Evolutionary conservation across 1,140 invertebrate genomes (phyloP).

Genomic region (Branchinecta lynchi): DNA sequence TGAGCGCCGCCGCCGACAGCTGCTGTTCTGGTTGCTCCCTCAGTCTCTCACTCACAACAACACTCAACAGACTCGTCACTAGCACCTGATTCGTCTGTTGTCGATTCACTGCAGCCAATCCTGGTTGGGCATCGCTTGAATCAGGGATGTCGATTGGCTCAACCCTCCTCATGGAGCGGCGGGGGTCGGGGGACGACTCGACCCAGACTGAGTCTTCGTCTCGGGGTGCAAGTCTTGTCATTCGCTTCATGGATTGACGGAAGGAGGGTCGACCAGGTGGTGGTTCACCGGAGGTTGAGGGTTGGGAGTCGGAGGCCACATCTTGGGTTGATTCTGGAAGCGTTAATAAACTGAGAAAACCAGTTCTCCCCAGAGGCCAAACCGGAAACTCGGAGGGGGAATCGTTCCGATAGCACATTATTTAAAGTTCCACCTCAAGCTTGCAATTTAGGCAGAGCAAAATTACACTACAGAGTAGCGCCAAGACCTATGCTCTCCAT

Average conservation of each 20-base stretch:
- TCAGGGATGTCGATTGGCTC: background rate
- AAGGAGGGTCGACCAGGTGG: background rate
- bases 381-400: no score
- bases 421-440: no score
- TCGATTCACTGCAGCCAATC: background rate
- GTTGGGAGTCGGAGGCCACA: background rate
- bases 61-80: background rate
- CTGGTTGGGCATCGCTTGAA: background rate
- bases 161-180: background rate
- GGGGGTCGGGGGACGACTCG: background rate
- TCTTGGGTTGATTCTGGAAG: no score
- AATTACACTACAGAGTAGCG: no score
- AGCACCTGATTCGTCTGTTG: background rate
- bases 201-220: background rate
- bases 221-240: background rate
- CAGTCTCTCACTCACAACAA: constrained; percentile 1
- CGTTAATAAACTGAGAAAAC: no score
- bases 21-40: background rate
- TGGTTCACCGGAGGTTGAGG: background rate
- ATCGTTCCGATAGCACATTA: no score
- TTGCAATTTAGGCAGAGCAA: no score
- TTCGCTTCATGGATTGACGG: background rate
- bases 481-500: no score
- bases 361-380: no score
- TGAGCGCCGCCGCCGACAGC: background rate